A percentile compares a stretch with the other conserved stretches of the same genome.
Evolutionary conservation across 2,797 vertebrate genomes (phyloP).

Genomic region (Rhinoraja longicauda): DNA sequence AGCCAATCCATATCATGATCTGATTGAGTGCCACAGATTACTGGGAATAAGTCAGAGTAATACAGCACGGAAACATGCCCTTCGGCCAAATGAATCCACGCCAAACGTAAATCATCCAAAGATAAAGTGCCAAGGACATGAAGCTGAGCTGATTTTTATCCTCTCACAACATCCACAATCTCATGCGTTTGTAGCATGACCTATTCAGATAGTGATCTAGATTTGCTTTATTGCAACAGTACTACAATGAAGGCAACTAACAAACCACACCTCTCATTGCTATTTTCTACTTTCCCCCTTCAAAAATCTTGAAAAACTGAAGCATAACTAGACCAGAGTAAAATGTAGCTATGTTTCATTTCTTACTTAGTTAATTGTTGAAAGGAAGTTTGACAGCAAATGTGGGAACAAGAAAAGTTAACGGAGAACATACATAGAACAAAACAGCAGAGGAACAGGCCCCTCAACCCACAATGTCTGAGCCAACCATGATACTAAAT

Average conservation of each 20-base stretch:
- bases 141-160: neutral
- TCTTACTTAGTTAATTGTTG: neutral
- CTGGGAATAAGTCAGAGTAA: too few species aligned
- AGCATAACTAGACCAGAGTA: neutral
- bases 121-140: neutral
- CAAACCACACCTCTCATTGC: neutral
- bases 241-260: neutral
- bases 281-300: neutral
- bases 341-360: neutral
- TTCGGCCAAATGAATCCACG: too few species aligned
- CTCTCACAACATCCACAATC: neutral
- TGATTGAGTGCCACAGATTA: neutral
- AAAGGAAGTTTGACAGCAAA: neutral
- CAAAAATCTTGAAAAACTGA: neutral
- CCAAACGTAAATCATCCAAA: too few species aligned
- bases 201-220: neutral
- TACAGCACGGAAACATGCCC: too few species aligned
- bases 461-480: too few species aligned
- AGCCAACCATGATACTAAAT: too few species aligned
- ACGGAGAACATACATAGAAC: too few species aligned
- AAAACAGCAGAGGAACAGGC: too few species aligned
- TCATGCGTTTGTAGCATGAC: neutral
- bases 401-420: neutral
- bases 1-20: neutral
- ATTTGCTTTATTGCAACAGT: neutral